Base-by-base conservation (phyloP, 2,888 invertebrate species). In the Aquatica leii region DNA sequence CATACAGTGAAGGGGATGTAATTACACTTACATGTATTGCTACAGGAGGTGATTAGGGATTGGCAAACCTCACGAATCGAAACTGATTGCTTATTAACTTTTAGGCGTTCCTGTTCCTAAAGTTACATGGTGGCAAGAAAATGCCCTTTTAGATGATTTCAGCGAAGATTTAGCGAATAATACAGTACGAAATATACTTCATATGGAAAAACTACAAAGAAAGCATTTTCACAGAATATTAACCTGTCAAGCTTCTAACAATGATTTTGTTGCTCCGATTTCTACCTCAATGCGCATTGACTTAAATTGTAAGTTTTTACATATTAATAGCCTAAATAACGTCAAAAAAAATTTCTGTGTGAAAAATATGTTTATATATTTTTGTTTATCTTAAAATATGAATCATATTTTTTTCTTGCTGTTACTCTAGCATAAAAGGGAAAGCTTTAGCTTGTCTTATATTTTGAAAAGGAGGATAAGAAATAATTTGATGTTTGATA, bases 51-150 rank as follows among this genome's bases (percentile, higher is more conserved):
- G 40, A 54, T 35, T 48, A 53, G 34, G 1, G 8, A 11, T 35
- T 17, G 5, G 9, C 14, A 43, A 6, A 21, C n/a, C n/a, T 9
- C 14, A 1, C 2, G 14, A 24, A 52, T 12, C 14, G 8, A 34
- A 5, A 35, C n/a, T 15, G 17, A 52, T 14, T 50, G 18, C 20
- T n/a, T 21, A 50, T 50, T 31, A 37, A 52, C 34, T 46, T 43
- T 21, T 37, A 93, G 92, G 91, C 70, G 86, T 88, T 59, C 91
- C 91, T 0, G 84, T 87, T 17, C 91, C 91, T 0, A 84, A 87
- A 0, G 88, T 92, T 67, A 89, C 88, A 63, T 91, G 91, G 91
- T 91, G 90, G 86, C 88, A 89, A 65, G 90, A 90, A 65, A 87
- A 88, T 68, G 87, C 87, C 1, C 83, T 91, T 43, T 83, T 91